Evolutionary conservation across 2,888 invertebrate genomes (phyloP).

Genomic region (Aphodius sticticus): DNA sequence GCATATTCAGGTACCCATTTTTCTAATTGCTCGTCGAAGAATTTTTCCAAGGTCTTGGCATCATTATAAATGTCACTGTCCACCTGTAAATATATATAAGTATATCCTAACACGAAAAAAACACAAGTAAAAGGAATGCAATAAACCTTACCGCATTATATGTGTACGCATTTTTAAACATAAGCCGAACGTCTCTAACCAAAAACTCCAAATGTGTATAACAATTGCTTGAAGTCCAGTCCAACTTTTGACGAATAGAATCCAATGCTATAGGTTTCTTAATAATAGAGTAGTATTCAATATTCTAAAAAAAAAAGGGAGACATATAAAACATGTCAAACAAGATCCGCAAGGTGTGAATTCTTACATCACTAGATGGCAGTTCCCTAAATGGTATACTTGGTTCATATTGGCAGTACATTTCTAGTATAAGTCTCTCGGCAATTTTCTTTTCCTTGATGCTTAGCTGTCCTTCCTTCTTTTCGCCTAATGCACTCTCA

Average conservation of each 20-base stretch:
- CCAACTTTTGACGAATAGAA: constrained; percentile 80
- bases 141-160: constrained; percentile 78
- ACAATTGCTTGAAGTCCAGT: constrained; percentile 72
- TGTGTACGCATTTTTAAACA: constrained; percentile 87
- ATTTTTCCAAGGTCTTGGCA: constrained; percentile 83
- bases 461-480: constrained; percentile 63
- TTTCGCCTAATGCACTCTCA: constrained; percentile 61
- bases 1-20: constrained; percentile 85
- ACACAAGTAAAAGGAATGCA: constrained; percentile 16
- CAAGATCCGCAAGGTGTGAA: neutral
- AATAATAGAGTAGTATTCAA: constrained; percentile 75
- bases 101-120: neutral
- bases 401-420: constrained; percentile 91
- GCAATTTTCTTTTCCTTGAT: constrained; percentile 73
- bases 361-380: constrained; percentile 75
- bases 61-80: constrained; percentile 80
- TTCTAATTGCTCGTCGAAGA: constrained; percentile 81
- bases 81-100: constrained; percentile 62
- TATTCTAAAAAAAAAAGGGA: constrained; percentile 62
- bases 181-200: constrained; percentile 80
- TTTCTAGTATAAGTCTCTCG: constrained; percentile 86
- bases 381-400: constrained; percentile 89
- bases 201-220: constrained; percentile 80
- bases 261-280: constrained; percentile 86
- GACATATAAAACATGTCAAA: neutral